Base-by-base conservation (phyloP, 1,140 invertebrate genomes). In the Camponotus vicinus region DNA sequence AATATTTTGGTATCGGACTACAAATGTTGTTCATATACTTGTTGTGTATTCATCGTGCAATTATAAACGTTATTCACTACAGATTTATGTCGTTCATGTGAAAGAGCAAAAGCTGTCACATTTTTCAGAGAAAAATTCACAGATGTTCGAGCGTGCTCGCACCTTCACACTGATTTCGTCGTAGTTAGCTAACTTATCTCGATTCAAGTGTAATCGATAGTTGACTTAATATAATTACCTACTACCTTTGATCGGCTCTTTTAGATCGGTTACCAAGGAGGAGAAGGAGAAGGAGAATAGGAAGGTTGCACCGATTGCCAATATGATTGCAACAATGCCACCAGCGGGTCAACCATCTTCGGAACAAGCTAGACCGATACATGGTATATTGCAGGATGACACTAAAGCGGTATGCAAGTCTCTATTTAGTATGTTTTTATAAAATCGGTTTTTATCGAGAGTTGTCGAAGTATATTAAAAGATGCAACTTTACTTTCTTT, bases 261-360 rank as follows among this genome's bases (percentile, higher is more conserved):
- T 89, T 93, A 97, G 97, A 94, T 97, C 97, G 71, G 97, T 98
- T 90, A 97, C 97, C 76, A 98, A 98, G 91, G 98, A 98, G 92
- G 98, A 98, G 92, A 98, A 98, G 93, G 98, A 98, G 79, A 97
- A 97, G 89, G 98, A 98, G 94, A 97, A 97, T 93, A 97, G 97
- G 89, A 98, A 98, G 93, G 87, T 95, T 90, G 90, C 94, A 78
- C 92, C 95, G 86, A 89, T 94, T 87, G 89, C 94, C 91, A 71
- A 88, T 18, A 79, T 88, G 45, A 86, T 90, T 9, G n/a, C 45
- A 1, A 86, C 89, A 37, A 92, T 93, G 87, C 92, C 92, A 63
- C 92, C 94, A 6, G 94, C 95, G 4, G 94, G 94, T 59, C 90
- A 94, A 80, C 94, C 95, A 27, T 95, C 94, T 3, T 94, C 94